A percentile compares a stretch with the other conserved stretches of the same genome.
Evolutionary conservation across 2,797 vertebrate species (phyloP).

Genomic region (Schizothorax lantsangensis): DNA sequence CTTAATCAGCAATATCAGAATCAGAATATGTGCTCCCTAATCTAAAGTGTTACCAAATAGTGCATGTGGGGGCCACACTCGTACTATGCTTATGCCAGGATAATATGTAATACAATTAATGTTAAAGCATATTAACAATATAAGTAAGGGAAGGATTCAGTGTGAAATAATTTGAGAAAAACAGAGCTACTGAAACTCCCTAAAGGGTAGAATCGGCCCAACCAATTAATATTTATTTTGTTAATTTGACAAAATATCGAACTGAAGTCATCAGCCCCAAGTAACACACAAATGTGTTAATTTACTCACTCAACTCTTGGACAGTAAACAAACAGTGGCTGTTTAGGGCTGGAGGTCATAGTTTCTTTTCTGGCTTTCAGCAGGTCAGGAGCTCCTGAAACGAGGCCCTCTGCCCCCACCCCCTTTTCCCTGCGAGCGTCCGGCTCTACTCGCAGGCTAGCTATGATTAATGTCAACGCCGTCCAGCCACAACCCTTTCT

Average conservation of each 20-base stretch:
- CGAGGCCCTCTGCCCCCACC: slow-evolving; percentile 76
- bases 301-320: slow-evolving; percentile 54
- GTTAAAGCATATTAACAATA: background rate
- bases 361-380: slow-evolving; percentile 84
- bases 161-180: background rate
- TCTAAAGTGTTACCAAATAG: background rate
- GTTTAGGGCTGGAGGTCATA: slow-evolving; percentile 88
- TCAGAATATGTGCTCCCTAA: background rate
- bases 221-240: slow-evolving; percentile 11
- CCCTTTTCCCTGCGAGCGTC: slow-evolving; percentile 86
- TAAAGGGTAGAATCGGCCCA: background rate
- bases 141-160: background rate
- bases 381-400: slow-evolving; percentile 73
- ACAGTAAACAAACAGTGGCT: slow-evolving; percentile 77
- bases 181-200: background rate
- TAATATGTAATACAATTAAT: background rate
- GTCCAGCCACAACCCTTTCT: slow-evolving; percentile 99
- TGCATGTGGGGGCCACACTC: background rate
- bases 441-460: slow-evolving; percentile 90
- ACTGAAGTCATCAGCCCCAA: background rate
- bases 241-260: slow-evolving; percentile 12
- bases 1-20: background rate
- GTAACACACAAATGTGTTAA: background rate
- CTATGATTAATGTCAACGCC: slow-evolving; percentile 99
- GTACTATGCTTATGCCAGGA: background rate